Percentiles rank a stretch among this genome's conserved stretches.
phyloP scores from a whole-genome alignment of 2,888 invertebrate species.

The Xylocampa areola region DNA sequence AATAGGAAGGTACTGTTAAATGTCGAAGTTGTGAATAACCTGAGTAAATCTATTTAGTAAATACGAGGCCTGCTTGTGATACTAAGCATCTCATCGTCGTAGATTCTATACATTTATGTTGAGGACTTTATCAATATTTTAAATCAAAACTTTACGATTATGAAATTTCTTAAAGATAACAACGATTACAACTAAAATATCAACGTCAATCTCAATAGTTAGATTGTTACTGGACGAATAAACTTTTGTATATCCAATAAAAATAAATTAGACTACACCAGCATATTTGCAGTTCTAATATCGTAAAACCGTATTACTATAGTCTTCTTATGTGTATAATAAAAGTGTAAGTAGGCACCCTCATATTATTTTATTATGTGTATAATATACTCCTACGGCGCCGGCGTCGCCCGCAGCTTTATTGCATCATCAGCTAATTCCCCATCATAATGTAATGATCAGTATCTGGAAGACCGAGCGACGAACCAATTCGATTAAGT shows the following conservation, averaged over 20 bases:
- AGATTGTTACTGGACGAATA: constrained; percentile 8
- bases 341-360: constrained; percentile 22
- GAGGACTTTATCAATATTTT: neutral
- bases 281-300: constrained; percentile 8
- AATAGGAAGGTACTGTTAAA: no score
- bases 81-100: neutral
- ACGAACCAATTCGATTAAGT: constrained; percentile 45
- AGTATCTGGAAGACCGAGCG: constrained; percentile 29
- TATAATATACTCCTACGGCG: constrained; percentile 24
- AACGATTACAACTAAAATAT: constrained; percentile 2
- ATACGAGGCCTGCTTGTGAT: no score
- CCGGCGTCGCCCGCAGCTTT: constrained; percentile 28
- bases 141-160: constrained; percentile 13
- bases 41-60: no score
- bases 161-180: neutral
- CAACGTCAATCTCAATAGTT: constrained; percentile 2
- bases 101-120: neutral
- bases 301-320: constrained; percentile 33
- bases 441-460: constrained; percentile 47
- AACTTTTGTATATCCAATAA: no score
- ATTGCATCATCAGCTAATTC: constrained; percentile 46
- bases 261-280: no score
- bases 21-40: no score
- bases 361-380: constrained; percentile 28
- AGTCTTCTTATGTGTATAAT: constrained; percentile 27